phyloP scores from a whole-genome alignment of 2,797 vertebrate genomes.

The Manis crassicaudata region DNA sequence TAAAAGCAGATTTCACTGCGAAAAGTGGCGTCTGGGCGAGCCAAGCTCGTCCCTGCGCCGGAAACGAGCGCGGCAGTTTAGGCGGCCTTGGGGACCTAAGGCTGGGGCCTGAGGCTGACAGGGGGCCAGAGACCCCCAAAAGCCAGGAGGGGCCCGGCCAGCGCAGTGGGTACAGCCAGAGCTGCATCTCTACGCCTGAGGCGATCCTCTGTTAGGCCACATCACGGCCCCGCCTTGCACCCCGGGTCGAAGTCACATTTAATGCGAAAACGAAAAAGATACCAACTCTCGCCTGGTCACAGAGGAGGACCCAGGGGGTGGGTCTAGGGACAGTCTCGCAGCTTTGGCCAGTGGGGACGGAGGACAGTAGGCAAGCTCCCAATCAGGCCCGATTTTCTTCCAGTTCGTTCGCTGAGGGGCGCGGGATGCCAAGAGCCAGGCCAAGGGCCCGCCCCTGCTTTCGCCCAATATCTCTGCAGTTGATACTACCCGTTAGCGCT shows the following conservation, averaged over 20 bases:
- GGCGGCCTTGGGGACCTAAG: background rate
- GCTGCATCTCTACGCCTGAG: background rate
- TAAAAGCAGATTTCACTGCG: constrained; percentile 81
- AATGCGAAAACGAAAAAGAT: constrained; percentile 65
- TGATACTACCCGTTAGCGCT: background rate
- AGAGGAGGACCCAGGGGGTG: background rate
- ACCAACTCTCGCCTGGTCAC: background rate
- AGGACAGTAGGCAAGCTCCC: background rate
- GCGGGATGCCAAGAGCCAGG: background rate
- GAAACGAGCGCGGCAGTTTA: background rate
- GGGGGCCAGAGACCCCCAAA: background rate
- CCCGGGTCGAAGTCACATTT: background rate
- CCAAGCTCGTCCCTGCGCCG: constrained; percentile 48
- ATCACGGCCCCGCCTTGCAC: background rate
- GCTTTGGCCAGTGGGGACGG: background rate
- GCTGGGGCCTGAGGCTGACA: background rate
- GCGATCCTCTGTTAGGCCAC: background rate
- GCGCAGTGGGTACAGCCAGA: background rate
- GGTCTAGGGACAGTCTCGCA: background rate
- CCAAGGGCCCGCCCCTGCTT: background rate
- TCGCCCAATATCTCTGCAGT: background rate
- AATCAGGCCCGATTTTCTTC: background rate
- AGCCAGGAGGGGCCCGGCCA: background rate
- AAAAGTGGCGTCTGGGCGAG: constrained; percentile 75
- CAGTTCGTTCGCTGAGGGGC: background rate